Evolutionary conservation across 2,113 vertebrate genomes (phyloP), one percentile per base, ranked within the genome.

Genomic region (Hippolais icterina): DNA sequence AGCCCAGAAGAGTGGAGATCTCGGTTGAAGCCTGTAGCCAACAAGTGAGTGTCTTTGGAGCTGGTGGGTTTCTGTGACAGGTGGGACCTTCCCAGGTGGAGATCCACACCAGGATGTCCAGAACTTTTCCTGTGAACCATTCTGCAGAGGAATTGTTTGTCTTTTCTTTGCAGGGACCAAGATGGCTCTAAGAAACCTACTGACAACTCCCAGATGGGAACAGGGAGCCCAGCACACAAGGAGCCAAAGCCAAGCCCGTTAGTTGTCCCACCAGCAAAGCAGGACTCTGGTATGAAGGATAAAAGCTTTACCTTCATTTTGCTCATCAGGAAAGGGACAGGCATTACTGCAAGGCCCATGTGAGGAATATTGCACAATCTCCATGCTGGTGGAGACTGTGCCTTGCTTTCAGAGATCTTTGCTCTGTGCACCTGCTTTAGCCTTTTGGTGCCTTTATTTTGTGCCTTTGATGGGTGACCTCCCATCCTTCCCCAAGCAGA

Each of bases 1-100:
- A 93, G 96, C 35, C 99, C 99, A 2, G 96, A 95, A 28, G 97
- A 97, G 7, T 98, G 98, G 98, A 98, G 98, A 83, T 92, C 98
- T 28, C 97, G 56, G 27, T 49, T 98, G 89, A 98, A 98, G 88
- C 98, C 98, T 2, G 95, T 98, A 89, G n/a, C 82, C 10, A 97
- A 44, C 97, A 99, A 98, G 99, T 99, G 97, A 96, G 97, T 91
- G n/a, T 49, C 9, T 18, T 64, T 72, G 15, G 20, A 57, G 18
- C 23, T 4, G 5, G 9, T n/a, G 16, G 31, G 3, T 82, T 35
- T 79, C 19, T 5, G 0, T 41, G 35, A 16, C 13, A 77, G 59
- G 33, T 13, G 57, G 81, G 83, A 54, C 35, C 27, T 24, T 46
- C 27, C 56, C 54, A 18, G 42, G 7, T 85, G 84, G 66, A 90